Percentiles rank a stretch among this genome's conserved stretches.
Conservation (phyloP, 2,113 vertebrate species). For the Lepus timidus region DNA sequence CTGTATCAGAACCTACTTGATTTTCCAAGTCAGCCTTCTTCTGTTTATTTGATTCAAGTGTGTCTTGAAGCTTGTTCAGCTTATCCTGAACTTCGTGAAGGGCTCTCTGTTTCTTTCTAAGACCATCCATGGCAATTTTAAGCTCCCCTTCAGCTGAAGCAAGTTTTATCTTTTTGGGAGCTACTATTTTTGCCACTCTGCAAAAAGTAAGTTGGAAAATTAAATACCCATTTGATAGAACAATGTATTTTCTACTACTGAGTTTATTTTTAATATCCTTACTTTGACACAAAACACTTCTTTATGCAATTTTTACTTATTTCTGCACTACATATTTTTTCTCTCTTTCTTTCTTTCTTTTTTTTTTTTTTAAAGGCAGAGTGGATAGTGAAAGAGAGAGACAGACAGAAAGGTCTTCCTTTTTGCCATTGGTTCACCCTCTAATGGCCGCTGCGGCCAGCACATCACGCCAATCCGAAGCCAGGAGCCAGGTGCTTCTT, state of each 20-base stretch:
- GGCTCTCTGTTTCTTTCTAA: constrained; percentile 91
- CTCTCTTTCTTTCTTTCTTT: too few species aligned
- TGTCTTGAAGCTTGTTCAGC: constrained; percentile 89
- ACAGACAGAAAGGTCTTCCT: too few species aligned
- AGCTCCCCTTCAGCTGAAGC: constrained; percentile 90
- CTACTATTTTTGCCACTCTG: constrained; percentile 93
- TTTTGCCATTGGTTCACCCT: too few species aligned
- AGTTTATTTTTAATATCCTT: constrained; percentile 24
- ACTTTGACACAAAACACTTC: not conserved
- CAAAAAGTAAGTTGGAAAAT: constrained; percentile 65
- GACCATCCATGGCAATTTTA: constrained; percentile 89
- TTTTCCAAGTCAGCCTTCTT: constrained; percentile 93
- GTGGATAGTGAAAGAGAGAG: too few species aligned
- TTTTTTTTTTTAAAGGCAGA: too few species aligned
- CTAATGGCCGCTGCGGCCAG: too few species aligned
- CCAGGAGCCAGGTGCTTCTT: too few species aligned
- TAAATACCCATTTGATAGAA: constrained; percentile 9
- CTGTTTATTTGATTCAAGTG: constrained; percentile 91
- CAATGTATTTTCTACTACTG: not conserved
- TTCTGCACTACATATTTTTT: not conserved
- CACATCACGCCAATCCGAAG: too few species aligned
- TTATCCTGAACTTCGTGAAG: constrained; percentile 93
- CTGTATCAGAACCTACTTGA: constrained; percentile 86
- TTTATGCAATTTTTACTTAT: not conserved
- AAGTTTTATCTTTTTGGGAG: constrained; percentile 93